phyloP scores from a whole-genome alignment of 2,888 invertebrate species.

The Boloria euphrosyne region DNA sequence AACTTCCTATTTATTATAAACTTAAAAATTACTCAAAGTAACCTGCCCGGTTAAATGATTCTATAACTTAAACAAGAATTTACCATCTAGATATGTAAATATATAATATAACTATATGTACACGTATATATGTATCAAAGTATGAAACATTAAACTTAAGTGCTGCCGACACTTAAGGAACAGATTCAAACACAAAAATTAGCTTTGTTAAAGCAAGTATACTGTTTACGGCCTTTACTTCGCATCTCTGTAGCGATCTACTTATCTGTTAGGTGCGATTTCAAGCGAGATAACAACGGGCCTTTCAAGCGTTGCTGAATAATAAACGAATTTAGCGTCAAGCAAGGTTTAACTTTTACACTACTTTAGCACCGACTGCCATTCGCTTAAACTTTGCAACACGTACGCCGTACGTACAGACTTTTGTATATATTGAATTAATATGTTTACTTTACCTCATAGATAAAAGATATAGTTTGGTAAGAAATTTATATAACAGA shows the following conservation, averaged over 20 bases:
- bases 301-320: conserved; percentile 32
- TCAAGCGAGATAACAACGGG: conserved; percentile 21
- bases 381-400: conserved; percentile 12
- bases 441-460: not conserved
- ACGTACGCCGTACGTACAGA: not conserved
- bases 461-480: not conserved
- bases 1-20: too few species aligned
- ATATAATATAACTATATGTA: too few species aligned
- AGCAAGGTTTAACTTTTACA: conserved; percentile 34
- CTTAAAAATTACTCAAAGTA: too few species aligned
- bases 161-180: not conserved
- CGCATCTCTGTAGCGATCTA: conserved; percentile 14
- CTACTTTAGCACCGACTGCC: conserved; percentile 29
- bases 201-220: not conserved
- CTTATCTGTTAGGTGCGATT: conserved; percentile 26
- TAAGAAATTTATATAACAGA: not conserved
- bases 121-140: too few species aligned
- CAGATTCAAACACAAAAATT: not conserved
- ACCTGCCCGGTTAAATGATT: too few species aligned
- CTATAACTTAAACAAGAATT: too few species aligned
- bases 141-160: too few species aligned
- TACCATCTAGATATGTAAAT: too few species aligned
- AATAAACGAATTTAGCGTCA: conserved; percentile 32
- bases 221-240: conserved; percentile 5
- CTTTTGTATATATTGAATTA: not conserved